phyloP scores from a whole-genome alignment of 2,113 vertebrate genomes.

The Crocuta crocuta region DNA sequence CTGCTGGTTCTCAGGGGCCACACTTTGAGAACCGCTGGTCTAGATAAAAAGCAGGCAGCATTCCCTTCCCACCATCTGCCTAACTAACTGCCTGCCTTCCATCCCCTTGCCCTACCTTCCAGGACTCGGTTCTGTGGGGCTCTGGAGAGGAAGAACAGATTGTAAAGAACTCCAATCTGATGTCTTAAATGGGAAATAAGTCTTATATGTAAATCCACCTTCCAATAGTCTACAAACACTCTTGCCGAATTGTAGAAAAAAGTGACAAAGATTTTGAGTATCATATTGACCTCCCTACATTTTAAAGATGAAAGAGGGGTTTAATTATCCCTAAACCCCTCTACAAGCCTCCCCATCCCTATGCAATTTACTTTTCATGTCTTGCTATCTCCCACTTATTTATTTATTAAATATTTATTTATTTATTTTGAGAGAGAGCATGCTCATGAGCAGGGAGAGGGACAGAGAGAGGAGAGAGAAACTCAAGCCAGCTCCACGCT shows the following conservation, averaged over 20 bases:
- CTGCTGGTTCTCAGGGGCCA: background rate
- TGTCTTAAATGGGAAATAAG: background rate
- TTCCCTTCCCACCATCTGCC: rapidly evolving
- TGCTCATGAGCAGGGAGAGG: no score
- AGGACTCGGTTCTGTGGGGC: background rate
- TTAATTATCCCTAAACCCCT: background rate
- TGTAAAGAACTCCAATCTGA: background rate
- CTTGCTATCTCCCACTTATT: background rate
- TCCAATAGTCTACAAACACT: background rate
- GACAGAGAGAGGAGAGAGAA: no score
- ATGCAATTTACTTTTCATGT: background rate
- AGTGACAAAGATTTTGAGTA: background rate
- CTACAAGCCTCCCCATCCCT: background rate
- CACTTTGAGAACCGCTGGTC: background rate
- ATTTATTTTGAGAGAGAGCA: no score
- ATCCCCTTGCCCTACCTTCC: background rate
- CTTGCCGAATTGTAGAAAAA: background rate
- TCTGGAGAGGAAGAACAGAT: background rate
- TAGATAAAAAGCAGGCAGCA: background rate
- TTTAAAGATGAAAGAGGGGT: background rate
- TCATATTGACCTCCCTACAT: background rate
- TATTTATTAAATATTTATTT: background rate
- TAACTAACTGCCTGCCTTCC: background rate
- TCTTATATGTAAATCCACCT: background rate
- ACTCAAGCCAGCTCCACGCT: no score